Conservation (phyloP, 2,113 vertebrate species). For the Phylloscopus trochilus region DNA sequence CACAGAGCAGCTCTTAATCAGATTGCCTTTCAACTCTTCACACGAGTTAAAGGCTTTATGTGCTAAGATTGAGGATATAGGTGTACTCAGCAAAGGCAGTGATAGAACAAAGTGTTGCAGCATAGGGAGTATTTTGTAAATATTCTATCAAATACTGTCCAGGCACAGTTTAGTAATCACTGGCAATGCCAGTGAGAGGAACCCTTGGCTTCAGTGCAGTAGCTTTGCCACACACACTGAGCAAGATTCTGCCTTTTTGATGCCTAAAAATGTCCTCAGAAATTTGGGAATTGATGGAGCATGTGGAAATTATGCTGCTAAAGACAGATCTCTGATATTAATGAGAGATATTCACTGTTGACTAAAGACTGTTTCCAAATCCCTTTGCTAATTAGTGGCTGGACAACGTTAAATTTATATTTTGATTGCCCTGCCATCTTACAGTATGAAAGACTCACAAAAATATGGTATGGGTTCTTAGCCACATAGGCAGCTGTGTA, state of each 20-base stretch:
- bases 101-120: background rate
- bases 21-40: background rate
- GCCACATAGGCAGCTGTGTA: background rate
- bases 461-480: background rate
- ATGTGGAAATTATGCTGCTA: background rate
- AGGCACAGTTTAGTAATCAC: background rate
- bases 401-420: background rate
- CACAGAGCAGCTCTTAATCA: background rate
- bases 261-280: background rate
- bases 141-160: background rate
- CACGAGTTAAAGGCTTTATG: background rate
- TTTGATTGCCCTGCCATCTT: background rate
- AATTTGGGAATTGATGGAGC: background rate
- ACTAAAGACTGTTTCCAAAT: background rate
- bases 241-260: background rate
- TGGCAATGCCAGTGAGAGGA: background rate
- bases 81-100: background rate
- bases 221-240: background rate
- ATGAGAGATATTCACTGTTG: background rate
- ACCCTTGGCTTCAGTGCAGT: background rate
- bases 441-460: background rate
- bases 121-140: background rate
- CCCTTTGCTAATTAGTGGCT: background rate
- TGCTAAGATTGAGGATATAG: background rate
- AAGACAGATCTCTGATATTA: background rate